Percentiles rank a stretch among this genome's conserved stretches.
Conservation (phyloP, 1,140 invertebrate genomes). For the Delia radicum region DNA sequence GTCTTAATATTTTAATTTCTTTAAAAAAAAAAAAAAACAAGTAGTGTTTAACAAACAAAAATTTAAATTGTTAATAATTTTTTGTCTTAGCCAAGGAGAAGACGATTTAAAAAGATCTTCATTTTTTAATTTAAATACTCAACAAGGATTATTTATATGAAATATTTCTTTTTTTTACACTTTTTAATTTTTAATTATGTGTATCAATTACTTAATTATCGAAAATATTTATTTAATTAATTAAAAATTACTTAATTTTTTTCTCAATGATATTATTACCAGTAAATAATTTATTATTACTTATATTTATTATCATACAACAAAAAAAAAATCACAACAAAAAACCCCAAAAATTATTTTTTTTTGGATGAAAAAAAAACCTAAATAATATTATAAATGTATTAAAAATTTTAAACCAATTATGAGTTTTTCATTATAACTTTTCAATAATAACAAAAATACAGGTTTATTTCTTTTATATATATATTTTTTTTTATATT, state of each 20-base stretch:
- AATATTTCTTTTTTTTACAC: not conserved
- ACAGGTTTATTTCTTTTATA: too few relatives aligned
- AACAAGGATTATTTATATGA: too few relatives aligned
- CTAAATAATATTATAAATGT: conserved; percentile 22
- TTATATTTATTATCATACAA: conserved; percentile 21
- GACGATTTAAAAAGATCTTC: not conserved
- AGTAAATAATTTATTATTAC: conserved; percentile 2
- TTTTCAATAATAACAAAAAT: not conserved
- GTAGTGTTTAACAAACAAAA: not conserved
- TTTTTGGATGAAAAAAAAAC: not conserved
- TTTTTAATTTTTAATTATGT: not conserved
- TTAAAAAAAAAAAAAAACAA: not conserved
- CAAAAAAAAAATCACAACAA: not conserved
- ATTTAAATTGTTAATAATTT: not conserved
- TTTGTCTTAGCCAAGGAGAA: too few relatives aligned
- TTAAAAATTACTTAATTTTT: conserved; percentile 11
- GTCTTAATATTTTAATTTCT: not conserved
- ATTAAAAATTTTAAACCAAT: conserved; percentile 24
- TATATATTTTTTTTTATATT: too few relatives aligned
- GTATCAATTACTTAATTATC: not conserved
- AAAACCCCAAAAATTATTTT: not conserved
- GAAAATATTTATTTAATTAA: not conserved
- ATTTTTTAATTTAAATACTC: too few relatives aligned
- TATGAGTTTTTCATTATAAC: conserved; percentile 29
- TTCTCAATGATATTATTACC: conserved; percentile 12